Base-by-base conservation (phyloP, 2,888 invertebrate species). In the Acanthopleura granulata region DNA sequence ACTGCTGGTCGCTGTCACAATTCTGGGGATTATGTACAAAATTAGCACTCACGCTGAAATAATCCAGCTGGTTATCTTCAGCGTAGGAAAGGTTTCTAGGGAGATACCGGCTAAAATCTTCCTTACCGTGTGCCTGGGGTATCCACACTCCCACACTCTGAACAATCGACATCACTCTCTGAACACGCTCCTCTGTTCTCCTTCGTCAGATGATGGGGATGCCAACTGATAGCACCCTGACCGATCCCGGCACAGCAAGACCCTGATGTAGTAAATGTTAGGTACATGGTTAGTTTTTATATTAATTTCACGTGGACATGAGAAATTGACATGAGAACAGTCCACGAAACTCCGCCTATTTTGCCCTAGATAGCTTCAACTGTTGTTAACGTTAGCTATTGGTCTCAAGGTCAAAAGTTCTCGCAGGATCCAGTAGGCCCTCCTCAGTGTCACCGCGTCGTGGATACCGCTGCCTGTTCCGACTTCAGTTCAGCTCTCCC, bases 41-140 rank as follows among this genome's bases (percentile, higher is more conserved):
- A 16, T 80, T 51, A 15, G 81, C 76, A 78, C 84, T 84, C 16
- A 85, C 82, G 51, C 84, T 85, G 78, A 80, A 86, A 72, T 81
- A 80, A 77, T 86, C 85, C 73, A 86, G 73, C 76, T 80, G 81
- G 51, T 85, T 82, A 49, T 86, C 85, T 61, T 85, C 84, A 3
- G 81, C 80, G 74, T 86, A 87, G 1, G 87, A 87, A n/a, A 87
- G 76, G 78, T 87, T 87, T 61, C 86, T 77, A 4, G 87, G 86
- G 73, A 87, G 79, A 62, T 78, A 81, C 15, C 50, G 72, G 29
- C 61, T 72, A 51, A 51, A 40, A 57, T 71, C 71, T 25, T 30
- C 30, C 4, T 4, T 12, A 12, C 40, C 9, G 40, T 40, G 61
- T 61, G 61, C 61, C 40, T 40, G 40, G 40, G 40, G 40, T 40